Percentiles rank a stretch among this genome's conserved stretches.
phyloP scores from a whole-genome alignment of 2,888 invertebrate genomes.

The Helobdella robusta region DNA sequence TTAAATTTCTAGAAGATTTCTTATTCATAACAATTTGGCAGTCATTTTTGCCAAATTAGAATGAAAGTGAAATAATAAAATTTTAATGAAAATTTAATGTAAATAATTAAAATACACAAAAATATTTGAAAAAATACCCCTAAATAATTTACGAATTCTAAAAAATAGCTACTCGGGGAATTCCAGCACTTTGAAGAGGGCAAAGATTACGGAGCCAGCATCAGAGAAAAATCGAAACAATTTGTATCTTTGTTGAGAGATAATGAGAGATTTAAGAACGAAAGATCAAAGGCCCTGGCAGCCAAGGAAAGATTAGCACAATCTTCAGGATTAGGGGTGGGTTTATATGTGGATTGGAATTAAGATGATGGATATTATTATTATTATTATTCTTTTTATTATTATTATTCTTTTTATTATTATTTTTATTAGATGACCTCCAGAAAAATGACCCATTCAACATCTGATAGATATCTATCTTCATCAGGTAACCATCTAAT shows the following conservation, averaged over 20 bases:
- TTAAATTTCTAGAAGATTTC: no score
- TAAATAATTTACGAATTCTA: no score
- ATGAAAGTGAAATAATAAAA: no score
- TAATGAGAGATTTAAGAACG: conserved; percentile 89
- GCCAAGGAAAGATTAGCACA: conserved; percentile 73
- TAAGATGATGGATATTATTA: no score
- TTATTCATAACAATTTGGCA: no score
- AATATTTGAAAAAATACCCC: no score
- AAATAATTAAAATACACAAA: no score
- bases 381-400: no score
- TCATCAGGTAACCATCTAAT: conserved; percentile 8
- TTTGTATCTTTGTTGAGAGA: conserved; percentile 84
- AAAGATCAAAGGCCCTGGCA: conserved; percentile 85
- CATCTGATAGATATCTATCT: conserved; percentile 27
- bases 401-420: no score
- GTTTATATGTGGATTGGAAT: neutral
- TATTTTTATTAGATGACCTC: neutral
- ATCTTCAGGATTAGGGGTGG: conserved; percentile 40
- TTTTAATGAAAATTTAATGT: no score
- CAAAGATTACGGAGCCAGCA: conserved; percentile 93
- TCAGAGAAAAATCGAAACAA: conserved; percentile 94
- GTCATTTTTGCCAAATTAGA: no score
- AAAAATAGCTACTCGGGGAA: no score
- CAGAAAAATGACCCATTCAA: conserved; percentile 21
- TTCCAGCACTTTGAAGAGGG: conserved; percentile 96